A percentile compares a stretch with the other conserved stretches of the same genome.
Conservation (phyloP, 2,797 vertebrate species). For the Nasua narica region DNA sequence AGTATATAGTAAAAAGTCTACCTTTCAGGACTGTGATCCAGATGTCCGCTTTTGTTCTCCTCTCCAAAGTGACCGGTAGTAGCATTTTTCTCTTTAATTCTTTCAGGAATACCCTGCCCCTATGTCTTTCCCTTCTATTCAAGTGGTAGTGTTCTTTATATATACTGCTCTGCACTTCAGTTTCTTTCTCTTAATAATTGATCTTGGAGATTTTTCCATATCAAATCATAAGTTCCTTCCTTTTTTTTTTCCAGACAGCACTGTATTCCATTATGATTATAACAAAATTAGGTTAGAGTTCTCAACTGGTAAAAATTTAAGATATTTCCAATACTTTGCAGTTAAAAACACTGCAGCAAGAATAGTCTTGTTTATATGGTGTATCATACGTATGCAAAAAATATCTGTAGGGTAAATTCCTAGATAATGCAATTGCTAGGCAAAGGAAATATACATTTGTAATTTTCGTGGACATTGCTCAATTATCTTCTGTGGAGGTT, state of each 20-base stretch:
- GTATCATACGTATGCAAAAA: not conserved
- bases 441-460: not conserved
- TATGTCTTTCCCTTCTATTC: not conserved
- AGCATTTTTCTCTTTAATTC: not conserved
- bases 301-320: not conserved
- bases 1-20: not conserved
- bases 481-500: not conserved
- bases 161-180: not conserved
- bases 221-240: not conserved
- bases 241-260: not conserved
- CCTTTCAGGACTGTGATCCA: not conserved
- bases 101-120: not conserved
- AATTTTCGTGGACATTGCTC: not conserved
- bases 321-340: not conserved
- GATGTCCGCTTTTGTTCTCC: not conserved
- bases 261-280: not conserved
- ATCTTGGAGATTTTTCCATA: conserved; percentile 45
- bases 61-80: not conserved
- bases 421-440: not conserved
- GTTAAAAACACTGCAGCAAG: not conserved
- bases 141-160: not conserved
- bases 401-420: not conserved
- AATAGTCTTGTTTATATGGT: not conserved
- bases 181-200: not conserved
- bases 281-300: not conserved